Conservation (phyloP, 2,888 invertebrate genomes). For the Andrena bicolor region DNA sequence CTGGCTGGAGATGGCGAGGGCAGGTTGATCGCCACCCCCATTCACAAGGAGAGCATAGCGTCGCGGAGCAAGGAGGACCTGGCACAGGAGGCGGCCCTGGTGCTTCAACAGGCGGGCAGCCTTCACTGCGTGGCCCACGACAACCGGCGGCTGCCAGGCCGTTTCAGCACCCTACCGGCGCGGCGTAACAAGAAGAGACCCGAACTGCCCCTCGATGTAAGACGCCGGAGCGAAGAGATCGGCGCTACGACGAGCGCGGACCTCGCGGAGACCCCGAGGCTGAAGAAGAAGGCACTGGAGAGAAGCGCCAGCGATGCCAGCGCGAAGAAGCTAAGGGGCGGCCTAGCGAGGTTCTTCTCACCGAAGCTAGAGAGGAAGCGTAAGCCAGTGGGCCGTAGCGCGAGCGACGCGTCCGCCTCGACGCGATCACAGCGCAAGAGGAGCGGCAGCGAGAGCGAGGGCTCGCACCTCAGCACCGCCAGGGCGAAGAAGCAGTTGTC, state of each 20-base stretch:
- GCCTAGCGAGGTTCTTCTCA: conserved; percentile 79
- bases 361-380: conserved; percentile 79
- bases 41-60: conserved; percentile 88
- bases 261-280: conserved; percentile 81
- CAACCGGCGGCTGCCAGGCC: conserved; percentile 77
- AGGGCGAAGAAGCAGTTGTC: conserved; percentile 90
- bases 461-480: conserved; percentile 85
- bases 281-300: conserved; percentile 85
- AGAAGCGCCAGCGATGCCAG: conserved; percentile 85
- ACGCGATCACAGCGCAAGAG: conserved; percentile 87
- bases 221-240: conserved; percentile 87
- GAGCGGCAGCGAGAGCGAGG: conserved; percentile 88
- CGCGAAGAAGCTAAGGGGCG: conserved; percentile 76
- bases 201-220: conserved; percentile 76
- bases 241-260: conserved; percentile 77
- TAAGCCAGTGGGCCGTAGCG: conserved; percentile 80
- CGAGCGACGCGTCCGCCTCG: conserved; percentile 87
- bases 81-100: conserved; percentile 91
- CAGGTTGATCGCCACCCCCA: conserved; percentile 85
- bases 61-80: conserved; percentile 90
- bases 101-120: conserved; percentile 90
- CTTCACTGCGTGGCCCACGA: conserved; percentile 87
- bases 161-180: conserved; percentile 89
- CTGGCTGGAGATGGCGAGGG: conserved; percentile 85
- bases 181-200: conserved; percentile 85